Percentiles rank a stretch among this genome's conserved stretches.
Conservation (phyloP, 2,113 vertebrate genomes). For the Athene cunicularia region DNA sequence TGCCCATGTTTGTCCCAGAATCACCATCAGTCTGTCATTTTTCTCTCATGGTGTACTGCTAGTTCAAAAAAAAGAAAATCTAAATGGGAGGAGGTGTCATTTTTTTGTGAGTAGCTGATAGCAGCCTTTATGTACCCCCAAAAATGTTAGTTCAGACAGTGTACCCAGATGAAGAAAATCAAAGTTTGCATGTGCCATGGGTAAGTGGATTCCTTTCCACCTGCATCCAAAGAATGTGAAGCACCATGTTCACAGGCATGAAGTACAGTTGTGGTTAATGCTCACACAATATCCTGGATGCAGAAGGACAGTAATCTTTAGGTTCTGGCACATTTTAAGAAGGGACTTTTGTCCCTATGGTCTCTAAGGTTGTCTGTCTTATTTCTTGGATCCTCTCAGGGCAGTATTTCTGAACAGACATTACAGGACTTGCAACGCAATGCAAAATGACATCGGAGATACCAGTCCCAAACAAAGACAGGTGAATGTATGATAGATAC, state of each 20-base stretch:
- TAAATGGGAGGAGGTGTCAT: fast-evolving
- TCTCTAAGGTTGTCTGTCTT: background rate
- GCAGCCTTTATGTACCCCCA: background rate
- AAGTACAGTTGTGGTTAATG: background rate
- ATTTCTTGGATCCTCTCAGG: background rate
- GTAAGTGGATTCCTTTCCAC: background rate
- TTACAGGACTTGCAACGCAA: background rate
- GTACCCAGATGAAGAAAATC: background rate
- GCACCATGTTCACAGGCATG: background rate
- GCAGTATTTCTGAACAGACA: background rate
- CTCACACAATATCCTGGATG: background rate
- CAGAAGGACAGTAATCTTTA: background rate
- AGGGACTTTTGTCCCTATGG: background rate
- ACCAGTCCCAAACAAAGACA: conserved; percentile 18
- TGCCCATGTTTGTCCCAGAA: background rate
- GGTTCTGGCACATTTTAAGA: background rate
- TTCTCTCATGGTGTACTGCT: background rate
- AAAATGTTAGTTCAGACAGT: background rate
- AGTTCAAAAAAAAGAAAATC: background rate
- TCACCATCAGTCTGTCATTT: background rate
- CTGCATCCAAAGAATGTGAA: background rate
- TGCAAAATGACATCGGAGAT: conserved; percentile 35
- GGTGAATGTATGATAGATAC: conserved; percentile 48
- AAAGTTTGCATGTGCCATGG: background rate
- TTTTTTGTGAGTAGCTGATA: background rate